Evolutionary conservation across 1,140 invertebrate genomes (phyloP), one percentile per base, ranked within the genome.

Genomic region (Lamellibrachia luymesi): DNA sequence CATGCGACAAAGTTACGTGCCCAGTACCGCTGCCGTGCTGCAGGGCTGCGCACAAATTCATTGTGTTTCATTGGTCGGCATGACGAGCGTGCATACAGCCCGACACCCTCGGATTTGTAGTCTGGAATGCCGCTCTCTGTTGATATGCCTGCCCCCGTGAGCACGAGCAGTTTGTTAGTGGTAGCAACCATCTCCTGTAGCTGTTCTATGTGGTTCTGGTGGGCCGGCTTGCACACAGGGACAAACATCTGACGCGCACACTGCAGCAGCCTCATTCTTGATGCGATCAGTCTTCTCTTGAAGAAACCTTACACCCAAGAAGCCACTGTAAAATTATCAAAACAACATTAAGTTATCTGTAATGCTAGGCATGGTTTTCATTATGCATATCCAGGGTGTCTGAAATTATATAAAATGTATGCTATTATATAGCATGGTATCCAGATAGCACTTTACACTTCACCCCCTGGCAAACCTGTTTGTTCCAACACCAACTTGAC

Each of bases 111-210:
- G 0, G 98, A 99, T 94, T 99, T 97, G 92, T 93, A 94, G 56
- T 93, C 93, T 90, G 98, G 98, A 95, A 99, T 98, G 93, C 99
- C 99, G 96, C 97, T 97, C 97, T 99, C 99, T 25, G 99, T 99
- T 50, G 99, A 99, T 95, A 99, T 97, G 92, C 99, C 99, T 94
- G 99, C 99, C 64, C 99, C 99, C 90, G 98, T 99, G 91, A 99
- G 94, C 90, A 98, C 97, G 91, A 98, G 94, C 17, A 97, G 92
- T 80, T 94, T 94, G 13, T 94, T 92, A 97, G 95, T 94, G 17
- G 96, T 93, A 25, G 93, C n/a, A 5, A 98, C 94, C 95, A 98
- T 98, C 49, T 97, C 96, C 95, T 97, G 96, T 2, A 98, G 95
- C 91, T 95, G 96, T 91, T 97, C 94, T 80, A 98, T 95, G 22